phyloP scores from a whole-genome alignment of 2,113 vertebrate genomes.

The Hystrix cristata region DNA sequence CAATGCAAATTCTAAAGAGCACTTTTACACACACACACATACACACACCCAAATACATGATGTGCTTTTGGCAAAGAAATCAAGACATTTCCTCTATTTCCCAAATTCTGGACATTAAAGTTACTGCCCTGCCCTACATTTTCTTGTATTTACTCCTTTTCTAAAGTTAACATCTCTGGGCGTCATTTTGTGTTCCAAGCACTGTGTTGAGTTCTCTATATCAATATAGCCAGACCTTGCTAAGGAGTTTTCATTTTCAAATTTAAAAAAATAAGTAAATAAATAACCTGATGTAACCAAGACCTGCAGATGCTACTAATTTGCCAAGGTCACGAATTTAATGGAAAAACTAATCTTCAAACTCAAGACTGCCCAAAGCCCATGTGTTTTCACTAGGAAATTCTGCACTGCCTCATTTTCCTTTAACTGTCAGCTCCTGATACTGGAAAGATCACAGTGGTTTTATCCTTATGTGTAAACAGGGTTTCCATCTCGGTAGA shows the following conservation, averaged over 20 bases:
- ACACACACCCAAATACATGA: neutral
- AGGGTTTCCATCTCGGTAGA: neutral
- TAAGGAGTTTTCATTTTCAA: constrained; percentile 41
- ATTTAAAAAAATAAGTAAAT: neutral
- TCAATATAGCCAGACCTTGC: neutral
- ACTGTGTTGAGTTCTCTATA: constrained; percentile 13
- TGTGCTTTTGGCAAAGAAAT: constrained; percentile 39
- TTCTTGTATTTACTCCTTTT: neutral
- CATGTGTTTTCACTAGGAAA: neutral
- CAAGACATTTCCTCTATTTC: constrained; percentile 39
- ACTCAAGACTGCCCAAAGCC: neutral
- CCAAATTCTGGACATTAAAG: neutral
- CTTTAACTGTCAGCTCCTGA: neutral
- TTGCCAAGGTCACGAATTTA: constrained; percentile 13
- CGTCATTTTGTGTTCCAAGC: neutral
- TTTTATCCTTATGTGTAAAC: constrained; percentile 23
- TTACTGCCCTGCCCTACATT: neutral
- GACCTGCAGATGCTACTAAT: neutral
- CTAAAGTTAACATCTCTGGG: constrained; percentile 11
- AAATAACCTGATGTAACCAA: neutral
- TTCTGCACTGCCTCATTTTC: constrained; percentile 39
- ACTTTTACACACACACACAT: constrained; percentile 17
- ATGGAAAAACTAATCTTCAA: neutral
- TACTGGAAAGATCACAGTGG: neutral
- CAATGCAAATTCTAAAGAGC: constrained; percentile 67